These are phyloP conservation scores for Stegostoma tigrinum DNA, from an alignment of 2,113 vertebrate genomes.

Conservation along the genomic window DNA sequence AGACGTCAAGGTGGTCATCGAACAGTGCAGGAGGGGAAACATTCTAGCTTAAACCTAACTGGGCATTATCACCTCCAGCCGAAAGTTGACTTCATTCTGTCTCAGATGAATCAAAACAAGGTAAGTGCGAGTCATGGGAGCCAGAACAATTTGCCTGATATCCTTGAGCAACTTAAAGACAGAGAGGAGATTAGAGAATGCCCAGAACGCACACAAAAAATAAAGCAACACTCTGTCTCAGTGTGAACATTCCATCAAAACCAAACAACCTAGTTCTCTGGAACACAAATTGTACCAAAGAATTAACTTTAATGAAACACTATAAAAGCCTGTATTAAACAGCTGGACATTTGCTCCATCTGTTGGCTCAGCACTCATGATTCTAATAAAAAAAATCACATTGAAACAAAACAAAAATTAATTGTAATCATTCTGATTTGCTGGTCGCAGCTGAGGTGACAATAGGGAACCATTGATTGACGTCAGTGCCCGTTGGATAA, in stretches of 20 bases:
- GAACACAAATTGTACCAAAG: not conserved
- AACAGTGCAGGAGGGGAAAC: not conserved
- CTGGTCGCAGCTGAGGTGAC: not conserved
- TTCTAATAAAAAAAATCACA: not conserved
- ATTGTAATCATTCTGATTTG: not conserved
- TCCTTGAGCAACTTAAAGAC: not conserved
- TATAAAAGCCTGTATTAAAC: not conserved
- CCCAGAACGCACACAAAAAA: not conserved
- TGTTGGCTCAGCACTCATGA: not conserved
- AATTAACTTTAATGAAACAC: conserved; percentile 2
- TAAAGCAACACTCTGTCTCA: not conserved
- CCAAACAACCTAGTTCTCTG: not conserved
- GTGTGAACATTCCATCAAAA: not conserved
- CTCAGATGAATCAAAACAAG: not conserved
- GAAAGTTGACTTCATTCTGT: not conserved
- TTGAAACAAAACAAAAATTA: not conserved
- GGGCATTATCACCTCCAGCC: not conserved
- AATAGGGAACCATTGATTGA: not conserved
- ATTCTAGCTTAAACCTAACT: not conserved
- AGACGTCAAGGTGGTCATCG: not conserved
- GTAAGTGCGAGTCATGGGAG: not conserved
- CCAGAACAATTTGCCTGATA: not conserved
- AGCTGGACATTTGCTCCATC: not conserved
- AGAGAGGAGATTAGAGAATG: not conserved
- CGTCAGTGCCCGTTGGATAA: not conserved